phyloP scores from a whole-genome alignment of 2,113 vertebrate genomes.

The Herpailurus yagouaroundi region DNA sequence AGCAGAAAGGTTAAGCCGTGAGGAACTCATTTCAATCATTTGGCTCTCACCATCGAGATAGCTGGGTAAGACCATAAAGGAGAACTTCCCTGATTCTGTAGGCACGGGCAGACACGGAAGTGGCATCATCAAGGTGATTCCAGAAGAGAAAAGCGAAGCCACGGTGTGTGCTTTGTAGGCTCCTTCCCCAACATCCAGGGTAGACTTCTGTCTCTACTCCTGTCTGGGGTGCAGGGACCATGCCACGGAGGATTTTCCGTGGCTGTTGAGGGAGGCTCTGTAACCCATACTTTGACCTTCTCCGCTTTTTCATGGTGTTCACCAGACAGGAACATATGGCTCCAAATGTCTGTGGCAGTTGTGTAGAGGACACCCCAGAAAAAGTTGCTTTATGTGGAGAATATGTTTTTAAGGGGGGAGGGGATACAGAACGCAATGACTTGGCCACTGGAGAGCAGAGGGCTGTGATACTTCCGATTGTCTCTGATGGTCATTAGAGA shows the following conservation, averaged over 20 bases:
- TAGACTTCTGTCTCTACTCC: not conserved
- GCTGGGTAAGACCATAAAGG: fast-evolving
- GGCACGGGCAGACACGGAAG: not conserved
- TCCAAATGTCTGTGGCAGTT: not conserved
- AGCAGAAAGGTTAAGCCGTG: not conserved
- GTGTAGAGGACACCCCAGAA: not conserved
- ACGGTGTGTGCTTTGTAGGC: not conserved
- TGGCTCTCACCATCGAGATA: not conserved
- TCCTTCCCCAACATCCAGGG: no score
- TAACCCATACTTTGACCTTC: not conserved
- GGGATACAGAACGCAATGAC: not conserved
- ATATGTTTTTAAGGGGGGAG: not conserved
- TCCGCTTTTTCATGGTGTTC: not conserved
- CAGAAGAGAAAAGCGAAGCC: not conserved
- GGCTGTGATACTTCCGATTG: not conserved
- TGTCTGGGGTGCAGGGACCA: fast-evolving
- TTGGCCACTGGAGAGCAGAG: not conserved
- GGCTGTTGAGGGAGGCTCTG: not conserved
- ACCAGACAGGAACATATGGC: conserved; percentile 4
- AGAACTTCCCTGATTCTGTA: not conserved
- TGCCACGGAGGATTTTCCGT: not conserved
- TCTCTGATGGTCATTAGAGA: not conserved
- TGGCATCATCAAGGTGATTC: not conserved
- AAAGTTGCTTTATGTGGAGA: not conserved
- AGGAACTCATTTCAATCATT: not conserved